phyloP scores from a whole-genome alignment of 2,113 vertebrate species.

The Ochotona princeps region DNA sequence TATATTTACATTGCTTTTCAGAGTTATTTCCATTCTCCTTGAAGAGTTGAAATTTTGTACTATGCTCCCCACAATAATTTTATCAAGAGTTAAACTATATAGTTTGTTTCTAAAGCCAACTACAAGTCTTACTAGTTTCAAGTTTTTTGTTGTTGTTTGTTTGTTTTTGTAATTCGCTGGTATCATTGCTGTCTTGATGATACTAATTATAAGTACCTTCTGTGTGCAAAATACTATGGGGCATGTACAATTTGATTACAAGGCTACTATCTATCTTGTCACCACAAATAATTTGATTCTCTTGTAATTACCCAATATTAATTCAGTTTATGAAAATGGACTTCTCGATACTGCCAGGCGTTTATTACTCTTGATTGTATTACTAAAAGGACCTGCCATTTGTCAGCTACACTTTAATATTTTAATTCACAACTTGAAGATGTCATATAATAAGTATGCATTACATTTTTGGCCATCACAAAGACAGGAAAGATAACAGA shows the following conservation, averaged over 20 bases:
- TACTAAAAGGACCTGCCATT: background rate
- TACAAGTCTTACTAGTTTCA: background rate
- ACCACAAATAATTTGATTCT: background rate
- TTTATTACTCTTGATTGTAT: background rate
- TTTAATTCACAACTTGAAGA: slow-evolving; percentile 31
- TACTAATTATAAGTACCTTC: background rate
- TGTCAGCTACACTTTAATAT: background rate
- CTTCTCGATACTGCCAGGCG: background rate
- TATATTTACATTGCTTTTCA: background rate
- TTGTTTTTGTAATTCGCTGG: background rate
- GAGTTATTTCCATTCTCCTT: slow-evolving; percentile 9
- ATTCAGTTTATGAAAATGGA: slow-evolving; percentile 13
- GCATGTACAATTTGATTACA: background rate
- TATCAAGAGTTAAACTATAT: background rate
- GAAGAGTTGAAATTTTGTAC: slow-evolving; percentile 1
- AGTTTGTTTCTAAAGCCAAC: slow-evolving; percentile 6
- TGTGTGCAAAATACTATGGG: background rate
- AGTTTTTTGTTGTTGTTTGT: background rate
- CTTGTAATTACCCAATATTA: slow-evolving; percentile 5
- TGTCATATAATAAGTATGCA: slow-evolving; percentile 1
- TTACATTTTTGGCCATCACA: background rate
- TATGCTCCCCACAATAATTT: background rate
- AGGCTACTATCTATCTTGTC: background rate
- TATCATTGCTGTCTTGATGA: background rate
- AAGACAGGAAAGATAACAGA: background rate